phyloP scores from a whole-genome alignment of 1,140 invertebrate genomes.

The Marisa cornuarietis region DNA sequence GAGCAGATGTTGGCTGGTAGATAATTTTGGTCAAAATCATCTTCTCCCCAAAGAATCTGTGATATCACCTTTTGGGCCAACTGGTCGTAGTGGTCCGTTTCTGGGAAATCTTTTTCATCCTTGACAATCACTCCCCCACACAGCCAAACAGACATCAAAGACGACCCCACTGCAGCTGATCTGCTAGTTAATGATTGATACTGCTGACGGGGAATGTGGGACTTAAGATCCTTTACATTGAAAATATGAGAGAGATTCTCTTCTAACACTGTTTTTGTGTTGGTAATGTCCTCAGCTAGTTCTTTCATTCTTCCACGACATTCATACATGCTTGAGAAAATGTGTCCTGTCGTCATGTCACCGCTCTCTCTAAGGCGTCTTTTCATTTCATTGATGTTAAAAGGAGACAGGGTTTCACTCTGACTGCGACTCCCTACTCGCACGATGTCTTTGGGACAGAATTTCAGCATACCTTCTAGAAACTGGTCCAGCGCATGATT shows the following conservation, averaged over 20 bases:
- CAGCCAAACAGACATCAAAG: not conserved
- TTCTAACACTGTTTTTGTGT: not conserved
- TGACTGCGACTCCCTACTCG: conserved; percentile 24
- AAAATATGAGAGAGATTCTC: not conserved
- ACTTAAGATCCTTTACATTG: not conserved
- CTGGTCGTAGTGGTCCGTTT: not conserved
- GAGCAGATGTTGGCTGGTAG: not conserved
- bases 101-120: not conserved
- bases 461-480: conserved; percentile 62
- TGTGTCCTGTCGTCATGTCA: not conserved
- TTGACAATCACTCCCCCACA: not conserved
- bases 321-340: not conserved
- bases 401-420: conserved; percentile 7
- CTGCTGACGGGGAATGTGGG: not conserved
- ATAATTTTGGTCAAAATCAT: not conserved
- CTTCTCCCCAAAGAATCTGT: not conserved
- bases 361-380: not conserved
- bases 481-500: conserved; percentile 92
- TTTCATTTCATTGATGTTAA: conserved; percentile 3
- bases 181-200: not conserved
- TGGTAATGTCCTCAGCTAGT: not conserved
- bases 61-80: not conserved
- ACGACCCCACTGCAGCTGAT: not conserved
- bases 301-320: not conserved
- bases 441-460: conserved; percentile 22